A percentile compares a stretch with the other conserved stretches of the same genome.
These are phyloP conservation scores for Chirona hameri DNA, from an alignment of 2,888 invertebrate species.

Conservation along the genomic window DNA sequence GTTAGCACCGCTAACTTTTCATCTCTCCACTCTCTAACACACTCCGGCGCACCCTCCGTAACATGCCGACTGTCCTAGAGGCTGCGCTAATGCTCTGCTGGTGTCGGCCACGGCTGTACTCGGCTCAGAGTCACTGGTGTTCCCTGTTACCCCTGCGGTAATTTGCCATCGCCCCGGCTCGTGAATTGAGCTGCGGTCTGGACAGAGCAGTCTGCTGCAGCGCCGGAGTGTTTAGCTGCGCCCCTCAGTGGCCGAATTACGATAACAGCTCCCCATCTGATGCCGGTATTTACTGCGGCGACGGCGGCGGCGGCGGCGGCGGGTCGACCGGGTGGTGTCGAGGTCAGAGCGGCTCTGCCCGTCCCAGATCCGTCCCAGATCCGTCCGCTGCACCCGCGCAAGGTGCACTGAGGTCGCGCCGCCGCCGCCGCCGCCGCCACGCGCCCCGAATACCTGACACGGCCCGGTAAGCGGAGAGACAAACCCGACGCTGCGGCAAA, in stretches of 20 bases:
- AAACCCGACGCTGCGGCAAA: no score
- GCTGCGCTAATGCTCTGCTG: no score
- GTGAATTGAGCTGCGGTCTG: no score
- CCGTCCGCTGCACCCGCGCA: background rate
- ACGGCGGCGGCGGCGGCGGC: background rate
- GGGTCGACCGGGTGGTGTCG: background rate
- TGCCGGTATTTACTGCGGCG: background rate
- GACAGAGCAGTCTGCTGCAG: no score
- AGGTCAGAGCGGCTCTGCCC: background rate
- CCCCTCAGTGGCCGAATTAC: background rate
- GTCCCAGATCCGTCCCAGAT: slow-evolving; percentile 3
- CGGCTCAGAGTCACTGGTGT: no score
- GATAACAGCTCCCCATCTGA: background rate
- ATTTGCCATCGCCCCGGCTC: no score
- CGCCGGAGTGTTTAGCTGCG: background rate
- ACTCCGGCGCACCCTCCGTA: no score
- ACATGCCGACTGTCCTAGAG: no score
- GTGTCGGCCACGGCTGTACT: no score
- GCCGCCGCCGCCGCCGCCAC: background rate
- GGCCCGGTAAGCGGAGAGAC: background rate
- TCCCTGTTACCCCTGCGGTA: no score
- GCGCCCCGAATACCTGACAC: background rate
- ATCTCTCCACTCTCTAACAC: no score
- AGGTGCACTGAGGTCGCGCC: background rate
- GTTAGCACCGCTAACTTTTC: no score